Evolutionary conservation across 2,113 vertebrate species (phyloP).

Genomic region (Hepsetus odoe): DNA sequence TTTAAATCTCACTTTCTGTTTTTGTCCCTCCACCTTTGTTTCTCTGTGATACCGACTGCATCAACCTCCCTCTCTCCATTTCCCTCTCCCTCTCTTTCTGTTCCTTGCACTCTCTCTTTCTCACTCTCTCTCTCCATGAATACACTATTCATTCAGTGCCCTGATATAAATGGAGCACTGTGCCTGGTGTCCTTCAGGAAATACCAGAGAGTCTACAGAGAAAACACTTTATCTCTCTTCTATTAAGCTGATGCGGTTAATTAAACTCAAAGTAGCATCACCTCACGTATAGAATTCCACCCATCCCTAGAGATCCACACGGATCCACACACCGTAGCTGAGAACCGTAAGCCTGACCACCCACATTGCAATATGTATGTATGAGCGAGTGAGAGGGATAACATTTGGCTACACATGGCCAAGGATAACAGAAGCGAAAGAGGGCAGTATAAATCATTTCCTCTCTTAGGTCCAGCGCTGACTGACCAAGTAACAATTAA

Average conservation of each 20-base stretch:
- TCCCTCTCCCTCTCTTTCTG: too few relatives aligned
- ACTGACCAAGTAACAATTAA: not conserved
- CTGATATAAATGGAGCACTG: conserved; percentile 55
- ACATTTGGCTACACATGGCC: not conserved
- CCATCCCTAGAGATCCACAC: conserved; percentile 9
- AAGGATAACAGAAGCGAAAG: not conserved
- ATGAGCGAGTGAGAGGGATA: not conserved
- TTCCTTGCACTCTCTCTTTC: not conserved
- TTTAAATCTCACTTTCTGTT: too few relatives aligned
- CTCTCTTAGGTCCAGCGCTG: not conserved
- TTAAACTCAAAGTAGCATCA: conserved; percentile 31
- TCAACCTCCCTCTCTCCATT: not conserved
- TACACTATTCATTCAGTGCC: conserved; percentile 41
- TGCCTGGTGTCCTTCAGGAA: conserved; percentile 62
- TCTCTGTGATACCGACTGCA: not conserved
- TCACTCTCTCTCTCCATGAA: conserved; percentile 16
- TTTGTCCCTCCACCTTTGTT: too few relatives aligned
- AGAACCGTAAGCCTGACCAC: conserved; percentile 13
- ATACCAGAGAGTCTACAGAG: conserved; percentile 59
- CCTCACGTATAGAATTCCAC: conserved; percentile 9
- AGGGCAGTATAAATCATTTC: not conserved
- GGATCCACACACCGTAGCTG: too few relatives aligned
- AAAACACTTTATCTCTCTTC: conserved; percentile 53
- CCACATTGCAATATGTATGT: not conserved
- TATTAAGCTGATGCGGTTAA: conserved; percentile 1